phyloP scores from a whole-genome alignment of 2,797 vertebrate genomes.

The Petrocephalus schoutedeni region DNA sequence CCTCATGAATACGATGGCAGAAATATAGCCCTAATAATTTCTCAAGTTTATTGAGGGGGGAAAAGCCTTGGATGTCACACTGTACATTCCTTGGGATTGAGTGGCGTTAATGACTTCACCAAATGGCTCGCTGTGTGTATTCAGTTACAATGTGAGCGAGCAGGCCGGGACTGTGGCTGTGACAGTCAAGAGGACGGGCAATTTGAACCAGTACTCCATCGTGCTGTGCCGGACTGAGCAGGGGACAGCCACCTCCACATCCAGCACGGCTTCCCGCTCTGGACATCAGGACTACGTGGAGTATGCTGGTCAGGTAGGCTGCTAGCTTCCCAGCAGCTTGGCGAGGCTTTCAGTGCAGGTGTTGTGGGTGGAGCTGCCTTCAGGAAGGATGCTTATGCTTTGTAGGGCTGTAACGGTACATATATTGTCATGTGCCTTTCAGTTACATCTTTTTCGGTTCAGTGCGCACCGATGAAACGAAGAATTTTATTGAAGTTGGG shows the following conservation, averaged over 20 bases:
- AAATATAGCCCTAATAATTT: neutral
- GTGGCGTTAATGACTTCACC: neutral
- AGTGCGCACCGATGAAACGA: neutral
- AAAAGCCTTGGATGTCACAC: neutral
- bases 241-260: constrained; percentile 72
- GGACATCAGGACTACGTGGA: constrained; percentile 88
- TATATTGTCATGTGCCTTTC: neutral
- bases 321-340: neutral
- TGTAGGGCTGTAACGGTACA: neutral
- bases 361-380: neutral
- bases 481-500: neutral
- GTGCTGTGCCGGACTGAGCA: constrained; percentile 83
- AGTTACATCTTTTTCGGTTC: neutral
- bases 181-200: constrained; percentile 77
- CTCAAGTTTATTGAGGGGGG: neutral
- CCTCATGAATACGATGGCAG: neutral
- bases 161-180: constrained; percentile 75
- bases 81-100: neutral
- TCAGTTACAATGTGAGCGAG: constrained; percentile 85
- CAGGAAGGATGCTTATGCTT: neutral
- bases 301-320: constrained; percentile 79
- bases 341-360: neutral
- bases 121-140: constrained; percentile 26
- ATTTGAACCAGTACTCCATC: constrained; percentile 91
- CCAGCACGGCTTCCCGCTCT: constrained; percentile 48